Conservation (phyloP, 2,113 vertebrate genomes). For the Vulpes vulpes region DNA sequence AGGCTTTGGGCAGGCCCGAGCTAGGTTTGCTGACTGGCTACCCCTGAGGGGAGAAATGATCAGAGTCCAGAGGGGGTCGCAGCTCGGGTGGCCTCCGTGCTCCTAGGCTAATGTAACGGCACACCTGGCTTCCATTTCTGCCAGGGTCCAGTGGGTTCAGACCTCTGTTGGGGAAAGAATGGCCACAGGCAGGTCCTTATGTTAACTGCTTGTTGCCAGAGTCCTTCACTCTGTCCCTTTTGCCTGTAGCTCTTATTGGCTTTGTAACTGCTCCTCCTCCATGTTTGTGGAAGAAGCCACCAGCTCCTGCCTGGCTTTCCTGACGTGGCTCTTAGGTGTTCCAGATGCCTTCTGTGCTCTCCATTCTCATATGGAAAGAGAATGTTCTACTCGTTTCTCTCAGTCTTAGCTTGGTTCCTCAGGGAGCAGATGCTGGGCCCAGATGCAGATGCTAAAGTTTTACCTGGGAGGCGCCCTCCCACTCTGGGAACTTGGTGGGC, state of each 20-base stretch:
- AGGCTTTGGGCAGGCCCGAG: not conserved
- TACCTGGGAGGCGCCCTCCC: not conserved
- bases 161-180: not conserved
- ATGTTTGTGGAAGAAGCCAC: not conserved
- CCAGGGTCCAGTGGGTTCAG: not conserved
- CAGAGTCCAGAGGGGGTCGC: not conserved
- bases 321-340: not conserved
- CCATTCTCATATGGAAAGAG: not conserved
- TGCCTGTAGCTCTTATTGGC: not conserved
- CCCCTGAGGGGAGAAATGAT: not conserved
- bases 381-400: not conserved
- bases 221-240: not conserved
- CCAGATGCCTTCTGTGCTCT: not conserved
- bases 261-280: not conserved
- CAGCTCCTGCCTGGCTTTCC: not conserved
- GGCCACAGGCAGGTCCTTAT: not conserved
- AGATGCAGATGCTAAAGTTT: not conserved
- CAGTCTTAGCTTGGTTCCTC: not conserved
- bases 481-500: not conserved
- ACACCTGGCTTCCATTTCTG: not conserved
- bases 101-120: not conserved
- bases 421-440: not conserved
- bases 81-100: rapidly evolving
- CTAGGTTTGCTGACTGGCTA: rapidly evolving
- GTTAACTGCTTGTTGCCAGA: not conserved